Base-by-base conservation (phyloP, 2,888 invertebrate genomes). In the Bugula neritina region DNA sequence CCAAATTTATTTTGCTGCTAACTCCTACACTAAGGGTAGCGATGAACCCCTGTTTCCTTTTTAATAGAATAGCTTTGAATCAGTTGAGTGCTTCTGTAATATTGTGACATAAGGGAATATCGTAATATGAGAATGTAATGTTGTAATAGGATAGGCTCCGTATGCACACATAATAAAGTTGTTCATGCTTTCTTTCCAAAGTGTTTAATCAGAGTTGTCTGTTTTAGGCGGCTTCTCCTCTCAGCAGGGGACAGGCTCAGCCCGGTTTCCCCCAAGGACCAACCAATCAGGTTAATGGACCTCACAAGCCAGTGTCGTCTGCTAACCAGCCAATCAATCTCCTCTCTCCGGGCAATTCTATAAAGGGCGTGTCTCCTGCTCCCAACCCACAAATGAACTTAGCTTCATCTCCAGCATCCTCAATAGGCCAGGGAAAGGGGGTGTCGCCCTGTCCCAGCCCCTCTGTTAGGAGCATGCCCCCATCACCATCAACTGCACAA, bases 391-490 rank as follows among this genome's bases (percentile, higher is more conserved):
- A 63, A 31, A 31, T 27, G 25, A n/a, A n/a, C n/a, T 2, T 63
- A 17, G 31, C 63, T 29, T 63, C 63, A 25, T 27, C 63, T 31
- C 13, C 63, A 13, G 63, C 31, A 13, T 25, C 63, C 2, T 3
- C 10, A n/a, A 25, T 10, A 2, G 63, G 29, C 29, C 63, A 63
- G 63, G 31, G 25, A 3, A 63, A 63, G n/a, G 31, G 2, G 27
- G 25, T 63, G 31, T 63, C 63, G 31, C 63, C 63, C 3, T 63
- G 63, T 63, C 63, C 63, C 13, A 63, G 63, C 31, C 63, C 63
- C 5, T 63, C 63, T 25, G 63, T 63, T 21, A 63, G 63, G n/a
- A 63, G 63, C 63, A 63, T 63, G 63, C 63, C 63, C 2, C 63
- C 63, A 13, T 63, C 63, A 13, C 63, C 63, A 31, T 27, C 63